A percentile compares a stretch with the other conserved stretches of the same genome.
These are phyloP conservation scores for Pteruthius melanotis DNA, from an alignment of 2,113 vertebrate genomes.

Conservation along the genomic window DNA sequence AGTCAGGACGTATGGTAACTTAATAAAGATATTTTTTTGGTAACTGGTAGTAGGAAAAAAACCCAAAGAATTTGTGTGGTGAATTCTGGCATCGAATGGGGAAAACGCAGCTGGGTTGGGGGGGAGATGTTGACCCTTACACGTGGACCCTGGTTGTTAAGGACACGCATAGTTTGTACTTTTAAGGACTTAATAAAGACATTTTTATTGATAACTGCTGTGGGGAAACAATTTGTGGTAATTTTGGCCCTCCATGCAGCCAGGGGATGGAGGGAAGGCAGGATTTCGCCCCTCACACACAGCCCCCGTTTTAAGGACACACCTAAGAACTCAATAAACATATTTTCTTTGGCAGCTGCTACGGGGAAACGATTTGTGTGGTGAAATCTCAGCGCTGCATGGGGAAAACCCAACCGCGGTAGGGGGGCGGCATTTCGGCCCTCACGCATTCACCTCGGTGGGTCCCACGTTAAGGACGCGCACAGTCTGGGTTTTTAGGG, in stretches of 20 bases:
- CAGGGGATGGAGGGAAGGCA: background rate
- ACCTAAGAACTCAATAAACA: background rate
- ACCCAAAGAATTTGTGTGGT: fast-evolving
- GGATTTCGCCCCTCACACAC: background rate
- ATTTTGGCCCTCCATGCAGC: background rate
- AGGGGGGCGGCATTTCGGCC: too few species aligned
- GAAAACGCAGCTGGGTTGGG: background rate
- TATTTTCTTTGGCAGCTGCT: background rate
- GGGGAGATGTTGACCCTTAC: background rate
- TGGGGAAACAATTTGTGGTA: background rate
- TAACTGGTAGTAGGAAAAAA: background rate
- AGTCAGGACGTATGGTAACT: background rate
- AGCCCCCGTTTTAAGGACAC: background rate
- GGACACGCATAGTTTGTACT: background rate
- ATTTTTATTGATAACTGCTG: background rate
- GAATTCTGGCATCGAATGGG: fast-evolving
- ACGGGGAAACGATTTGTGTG: background rate
- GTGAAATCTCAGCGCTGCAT: background rate
- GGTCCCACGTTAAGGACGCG: too few species aligned
- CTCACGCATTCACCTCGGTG: too few species aligned
- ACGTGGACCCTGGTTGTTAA: background rate
- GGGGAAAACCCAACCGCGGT: background rate
- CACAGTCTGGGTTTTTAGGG: fast-evolving
- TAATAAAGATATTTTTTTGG: background rate
- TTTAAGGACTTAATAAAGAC: background rate